Percentiles rank a stretch among this genome's conserved stretches.
Evolutionary conservation across 2,113 vertebrate genomes (phyloP).

Genomic region (Holacanthus passer): DNA sequence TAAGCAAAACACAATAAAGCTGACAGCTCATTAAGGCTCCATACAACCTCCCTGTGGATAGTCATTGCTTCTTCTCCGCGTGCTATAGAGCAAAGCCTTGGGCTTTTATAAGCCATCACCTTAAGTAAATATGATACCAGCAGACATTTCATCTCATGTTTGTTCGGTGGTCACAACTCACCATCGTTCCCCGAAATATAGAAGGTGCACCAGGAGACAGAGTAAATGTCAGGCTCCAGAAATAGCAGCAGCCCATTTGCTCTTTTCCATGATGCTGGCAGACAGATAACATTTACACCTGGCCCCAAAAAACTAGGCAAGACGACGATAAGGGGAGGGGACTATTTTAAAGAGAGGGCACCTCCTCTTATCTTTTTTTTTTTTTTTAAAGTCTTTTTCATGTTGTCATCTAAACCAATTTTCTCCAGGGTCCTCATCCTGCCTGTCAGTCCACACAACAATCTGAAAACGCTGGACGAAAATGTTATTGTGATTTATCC

Average conservation of each 20-base stretch:
- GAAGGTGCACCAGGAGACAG: slow-evolving; percentile 41
- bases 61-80: slow-evolving; percentile 29
- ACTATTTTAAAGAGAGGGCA: background rate
- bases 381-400: slow-evolving; percentile 11
- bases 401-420: background rate
- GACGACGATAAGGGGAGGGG: slow-evolving; percentile 8
- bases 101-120: slow-evolving; percentile 65
- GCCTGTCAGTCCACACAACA: background rate
- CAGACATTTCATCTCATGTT: slow-evolving; percentile 54
- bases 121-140: slow-evolving; percentile 63
- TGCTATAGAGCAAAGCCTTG: slow-evolving; percentile 20
- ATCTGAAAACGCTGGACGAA: background rate
- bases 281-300: slow-evolving; percentile 78
- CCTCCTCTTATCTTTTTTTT: background rate
- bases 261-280: slow-evolving; percentile 74
- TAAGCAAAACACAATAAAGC: slow-evolving; percentile 61
- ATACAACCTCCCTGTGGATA: slow-evolving; percentile 44
- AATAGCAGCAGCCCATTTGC: slow-evolving; percentile 74
- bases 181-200: slow-evolving; percentile 52
- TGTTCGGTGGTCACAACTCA: slow-evolving; percentile 58
- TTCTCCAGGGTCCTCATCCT: slow-evolving; percentile 8
- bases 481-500: background rate
- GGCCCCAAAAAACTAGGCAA: slow-evolving; percentile 47
- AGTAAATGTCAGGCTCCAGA: slow-evolving; percentile 77
- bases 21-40: slow-evolving; percentile 55